Conservation (phyloP, 1,140 invertebrate species). For the Ostrea edulis region DNA sequence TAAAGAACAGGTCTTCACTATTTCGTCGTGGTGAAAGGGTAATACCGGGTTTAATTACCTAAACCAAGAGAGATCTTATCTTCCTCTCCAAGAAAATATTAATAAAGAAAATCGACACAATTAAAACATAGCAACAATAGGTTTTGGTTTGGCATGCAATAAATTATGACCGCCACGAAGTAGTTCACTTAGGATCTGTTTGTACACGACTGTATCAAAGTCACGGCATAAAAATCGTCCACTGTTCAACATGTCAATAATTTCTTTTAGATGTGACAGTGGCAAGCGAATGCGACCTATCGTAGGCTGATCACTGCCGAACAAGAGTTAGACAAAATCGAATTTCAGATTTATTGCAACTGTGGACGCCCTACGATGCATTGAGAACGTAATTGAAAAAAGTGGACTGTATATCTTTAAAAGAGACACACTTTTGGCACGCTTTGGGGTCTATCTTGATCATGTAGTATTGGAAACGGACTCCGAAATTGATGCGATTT, state of each 20-base stretch:
- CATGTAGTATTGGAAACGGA: conserved; percentile 1
- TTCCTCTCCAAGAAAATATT: background rate
- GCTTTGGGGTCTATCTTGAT: background rate
- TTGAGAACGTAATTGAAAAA: conserved; percentile 16
- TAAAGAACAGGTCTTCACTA: background rate
- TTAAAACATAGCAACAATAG: conserved; percentile 10
- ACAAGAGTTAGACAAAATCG: conserved; percentile 17
- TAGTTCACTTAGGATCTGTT: background rate
- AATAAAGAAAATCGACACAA: conserved; percentile 4
- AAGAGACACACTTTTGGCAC: background rate
- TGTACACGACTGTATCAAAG: background rate
- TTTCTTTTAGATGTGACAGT: conserved; percentile 20
- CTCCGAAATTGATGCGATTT: conserved; percentile 32
- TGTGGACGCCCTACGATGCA: background rate
- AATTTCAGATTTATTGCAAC: conserved; percentile 34
- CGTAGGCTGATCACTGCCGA: background rate
- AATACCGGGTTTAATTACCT: background rate
- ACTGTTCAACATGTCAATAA: conserved; percentile 10
- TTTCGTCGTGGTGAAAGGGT: background rate
- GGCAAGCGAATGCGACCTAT: background rate
- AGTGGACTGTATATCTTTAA: conserved; percentile 9
- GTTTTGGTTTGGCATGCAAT: conserved; percentile 15
- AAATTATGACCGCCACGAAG: background rate
- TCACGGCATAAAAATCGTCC: background rate
- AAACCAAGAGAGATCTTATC: background rate